A percentile compares a stretch with the other conserved stretches of the same genome.
phyloP scores from a whole-genome alignment of 2,113 vertebrate genomes.

The Poeciliopsis retropinna region DNA sequence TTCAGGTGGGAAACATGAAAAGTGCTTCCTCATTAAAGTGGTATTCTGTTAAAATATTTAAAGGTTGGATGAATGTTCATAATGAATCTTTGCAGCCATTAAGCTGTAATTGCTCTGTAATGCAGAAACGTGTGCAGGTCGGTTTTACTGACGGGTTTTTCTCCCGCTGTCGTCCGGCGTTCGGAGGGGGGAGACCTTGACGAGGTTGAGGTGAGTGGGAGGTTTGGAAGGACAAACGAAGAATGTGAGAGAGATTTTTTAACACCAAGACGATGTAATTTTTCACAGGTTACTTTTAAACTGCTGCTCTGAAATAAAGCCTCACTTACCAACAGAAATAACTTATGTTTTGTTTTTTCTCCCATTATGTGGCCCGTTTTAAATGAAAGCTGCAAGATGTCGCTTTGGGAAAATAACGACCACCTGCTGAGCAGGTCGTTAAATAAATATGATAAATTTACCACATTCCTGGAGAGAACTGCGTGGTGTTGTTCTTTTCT shows the following conservation, averaged over 20 bases:
- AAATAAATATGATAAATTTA: not conserved
- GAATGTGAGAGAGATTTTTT: conserved; percentile 18
- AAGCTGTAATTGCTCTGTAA: conserved; percentile 94
- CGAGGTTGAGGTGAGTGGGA: not conserved
- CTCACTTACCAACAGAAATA: not conserved
- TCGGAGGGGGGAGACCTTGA: conserved; percentile 18
- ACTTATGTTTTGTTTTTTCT: conserved; percentile 6
- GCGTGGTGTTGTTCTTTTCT: too few species aligned
- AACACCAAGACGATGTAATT: conserved; percentile 24
- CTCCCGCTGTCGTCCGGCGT: conserved; percentile 16
- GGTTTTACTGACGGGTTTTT: conserved; percentile 52
- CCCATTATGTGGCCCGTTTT: conserved; percentile 6
- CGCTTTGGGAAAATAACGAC: not conserved
- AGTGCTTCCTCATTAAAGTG: conserved; percentile 83
- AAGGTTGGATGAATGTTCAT: conserved; percentile 94
- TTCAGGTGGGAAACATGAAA: not conserved
- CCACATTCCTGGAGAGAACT: not conserved
- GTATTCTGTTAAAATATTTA: conserved; percentile 95
- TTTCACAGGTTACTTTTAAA: conserved; percentile 28
- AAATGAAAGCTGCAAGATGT: conserved; percentile 10
- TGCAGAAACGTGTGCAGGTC: conserved; percentile 87
- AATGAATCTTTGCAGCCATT: conserved; percentile 94
- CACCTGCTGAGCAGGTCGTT: not conserved
- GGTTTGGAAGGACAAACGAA: conserved; percentile 10
- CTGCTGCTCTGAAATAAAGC: conserved; percentile 22